Percentiles rank a stretch among this genome's conserved stretches.
These are phyloP conservation scores for Palythoa caribaeorum DNA, from an alignment of 92 coral and sea anemone genomes.

Conservation along the genomic window DNA sequence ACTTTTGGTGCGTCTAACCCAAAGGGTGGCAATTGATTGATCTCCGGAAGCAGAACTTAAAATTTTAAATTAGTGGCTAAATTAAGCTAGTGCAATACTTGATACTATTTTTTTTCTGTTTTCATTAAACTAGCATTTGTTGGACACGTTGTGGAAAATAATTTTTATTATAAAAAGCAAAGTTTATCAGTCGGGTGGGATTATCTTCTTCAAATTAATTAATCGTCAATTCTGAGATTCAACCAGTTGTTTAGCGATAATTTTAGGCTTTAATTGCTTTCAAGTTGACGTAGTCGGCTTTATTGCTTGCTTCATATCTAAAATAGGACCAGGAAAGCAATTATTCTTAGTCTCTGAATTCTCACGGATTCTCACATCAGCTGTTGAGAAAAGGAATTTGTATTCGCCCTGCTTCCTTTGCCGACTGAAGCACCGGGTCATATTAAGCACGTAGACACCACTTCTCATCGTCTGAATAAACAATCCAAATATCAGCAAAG, in stretches of 20 bases:
- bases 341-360: constrained; percentile 18
- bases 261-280: constrained; percentile 24
- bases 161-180: not conserved
- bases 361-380: constrained; percentile 38
- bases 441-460: constrained; percentile 8
- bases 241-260: constrained; percentile 17
- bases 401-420: constrained; percentile 33
- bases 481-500: constrained; percentile 26
- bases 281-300: not conserved
- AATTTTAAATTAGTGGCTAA: not conserved
- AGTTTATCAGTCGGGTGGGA: not conserved
- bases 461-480: constrained; percentile 24
- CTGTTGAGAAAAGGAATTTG: constrained; percentile 18
- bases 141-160: not conserved
- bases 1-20: not conserved
- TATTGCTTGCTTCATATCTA: constrained; percentile 6
- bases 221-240: constrained; percentile 13
- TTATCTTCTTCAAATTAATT: constrained; percentile 20
- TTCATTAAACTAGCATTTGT: not conserved
- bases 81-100: not conserved
- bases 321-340: not conserved
- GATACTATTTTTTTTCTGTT: not conserved
- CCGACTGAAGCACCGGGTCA: constrained; percentile 32
- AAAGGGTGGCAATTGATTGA: constrained; percentile 1
- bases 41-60: not conserved